Conservation (phyloP, 2,888 invertebrate genomes). For the Quadroppia sp. region DNA sequence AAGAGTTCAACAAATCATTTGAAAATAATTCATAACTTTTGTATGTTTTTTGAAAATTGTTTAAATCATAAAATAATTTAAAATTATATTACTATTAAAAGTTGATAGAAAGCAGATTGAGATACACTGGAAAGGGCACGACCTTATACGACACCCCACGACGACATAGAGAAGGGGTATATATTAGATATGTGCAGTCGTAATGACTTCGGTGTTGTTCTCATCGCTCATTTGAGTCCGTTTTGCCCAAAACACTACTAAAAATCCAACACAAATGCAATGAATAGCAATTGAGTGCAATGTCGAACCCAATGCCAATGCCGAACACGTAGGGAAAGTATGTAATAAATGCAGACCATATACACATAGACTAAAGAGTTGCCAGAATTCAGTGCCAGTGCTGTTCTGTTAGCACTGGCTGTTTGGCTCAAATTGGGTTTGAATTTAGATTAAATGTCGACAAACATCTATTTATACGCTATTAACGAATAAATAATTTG, state of each 20-base stretch:
- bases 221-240: not conserved
- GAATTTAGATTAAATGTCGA: conserved; percentile 14
- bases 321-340: conserved; percentile 5
- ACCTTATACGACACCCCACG: conserved; percentile 11
- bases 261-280: not conserved
- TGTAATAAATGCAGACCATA: conserved; percentile 15
- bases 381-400: not conserved
- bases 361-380: not conserved
- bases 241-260: conserved; percentile 6
- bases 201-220: not conserved
- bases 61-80: too few relatives aligned
- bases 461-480: not conserved
- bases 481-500: not conserved
- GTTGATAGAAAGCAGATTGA: not conserved
- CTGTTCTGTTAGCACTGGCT: not conserved
- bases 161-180: conserved; percentile 6
- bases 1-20: too few relatives aligned
- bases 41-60: too few relatives aligned
- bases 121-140: conserved; percentile 10
- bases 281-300: too few relatives aligned
- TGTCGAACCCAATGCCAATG: not conserved
- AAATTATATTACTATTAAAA: too few relatives aligned
- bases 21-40: too few relatives aligned
- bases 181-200: not conserved
- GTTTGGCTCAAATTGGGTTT: not conserved